Base-by-base conservation (phyloP, 2,113 vertebrate genomes). In the Zosterops pallidus region DNA sequence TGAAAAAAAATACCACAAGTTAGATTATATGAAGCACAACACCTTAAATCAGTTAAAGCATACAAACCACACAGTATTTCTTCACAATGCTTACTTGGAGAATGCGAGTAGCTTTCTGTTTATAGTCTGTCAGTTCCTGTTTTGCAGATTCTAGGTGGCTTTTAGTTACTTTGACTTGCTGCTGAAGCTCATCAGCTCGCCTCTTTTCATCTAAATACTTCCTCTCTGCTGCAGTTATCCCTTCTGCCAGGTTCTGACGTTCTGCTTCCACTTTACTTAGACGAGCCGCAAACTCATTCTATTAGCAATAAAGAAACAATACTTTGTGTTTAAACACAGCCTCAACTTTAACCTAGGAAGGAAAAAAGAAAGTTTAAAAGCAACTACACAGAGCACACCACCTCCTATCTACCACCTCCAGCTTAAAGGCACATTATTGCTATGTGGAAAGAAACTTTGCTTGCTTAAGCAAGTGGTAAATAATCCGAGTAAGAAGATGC, bases 91-190 rank as follows among this genome's bases (percentile, higher is more conserved):
- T 96, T 95, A 99, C 99, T 81, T 99, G 99, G 33, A 99, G 98
- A 80, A 99, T 99, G 39, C 99, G 98, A 9, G 99, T 98, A 25
- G 99, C 99, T 95, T 99, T 99, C 72, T 99, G 98, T 91, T 99
- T 99, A 94, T 99, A 99, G 94, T 99, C 99, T 23, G 97, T 91
- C 52, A 99, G 78, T 62, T 99, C 99, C 92, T 99, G 99, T 94
- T 98, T 99, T 55, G 98, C 97, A 35, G 98, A 97, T 77, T 99
- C 99, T 7, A 98, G 89, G 57, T 95, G 97, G 24, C 95, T 95
- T 95, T 98, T 99, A 59, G 97, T 94, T 23, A 95, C 94, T 97
- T 98, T 99, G 83, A 98, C 90, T 89, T 99, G 99, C 95, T 99
- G 99, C 71, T 99, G 99, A 17, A 98, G 85, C 31, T 99, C 99